A percentile compares a stretch with the other conserved stretches of the same genome.
These are phyloP conservation scores for Crotalus viridis DNA, from an alignment of 2,113 vertebrate species.

Conservation along the genomic window DNA sequence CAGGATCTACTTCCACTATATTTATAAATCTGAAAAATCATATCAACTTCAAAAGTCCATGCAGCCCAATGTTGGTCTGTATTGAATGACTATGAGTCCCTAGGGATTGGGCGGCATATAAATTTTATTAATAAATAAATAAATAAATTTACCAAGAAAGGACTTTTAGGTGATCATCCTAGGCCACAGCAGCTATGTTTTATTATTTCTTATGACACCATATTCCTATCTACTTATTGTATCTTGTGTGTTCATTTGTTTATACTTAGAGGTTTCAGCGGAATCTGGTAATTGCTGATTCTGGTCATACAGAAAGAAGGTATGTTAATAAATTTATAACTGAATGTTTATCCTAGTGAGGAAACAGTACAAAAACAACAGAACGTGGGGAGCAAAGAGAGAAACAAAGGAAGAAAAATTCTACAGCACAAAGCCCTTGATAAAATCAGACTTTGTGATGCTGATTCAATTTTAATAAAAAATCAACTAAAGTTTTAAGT, in stretches of 20 bases:
- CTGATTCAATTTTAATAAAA: not conserved
- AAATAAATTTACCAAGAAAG: not conserved
- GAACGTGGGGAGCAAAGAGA: not conserved
- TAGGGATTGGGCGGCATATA: too few species aligned
- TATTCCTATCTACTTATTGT: not conserved
- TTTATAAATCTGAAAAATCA: not conserved
- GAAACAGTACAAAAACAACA: not conserved
- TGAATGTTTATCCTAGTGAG: not conserved
- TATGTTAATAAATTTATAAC: not conserved
- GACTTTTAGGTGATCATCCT: not conserved
- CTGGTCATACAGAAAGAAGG: not conserved
- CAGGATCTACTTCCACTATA: not conserved
- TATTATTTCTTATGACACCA: not conserved
- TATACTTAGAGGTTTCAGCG: not conserved
- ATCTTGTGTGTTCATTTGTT: not conserved
- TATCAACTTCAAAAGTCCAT: not conserved
- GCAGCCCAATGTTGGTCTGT: not conserved
- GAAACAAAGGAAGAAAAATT: not conserved
- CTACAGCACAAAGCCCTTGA: not conserved
- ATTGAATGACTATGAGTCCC: not conserved
- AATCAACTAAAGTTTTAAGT: not conserved
- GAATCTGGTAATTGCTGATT: not conserved
- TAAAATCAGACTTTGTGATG: not conserved
- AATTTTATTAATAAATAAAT: too few species aligned
- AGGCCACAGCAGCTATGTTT: not conserved